Base-by-base conservation (phyloP, 2,797 vertebrate genomes). In the Paratrypauchen microcephalus region DNA sequence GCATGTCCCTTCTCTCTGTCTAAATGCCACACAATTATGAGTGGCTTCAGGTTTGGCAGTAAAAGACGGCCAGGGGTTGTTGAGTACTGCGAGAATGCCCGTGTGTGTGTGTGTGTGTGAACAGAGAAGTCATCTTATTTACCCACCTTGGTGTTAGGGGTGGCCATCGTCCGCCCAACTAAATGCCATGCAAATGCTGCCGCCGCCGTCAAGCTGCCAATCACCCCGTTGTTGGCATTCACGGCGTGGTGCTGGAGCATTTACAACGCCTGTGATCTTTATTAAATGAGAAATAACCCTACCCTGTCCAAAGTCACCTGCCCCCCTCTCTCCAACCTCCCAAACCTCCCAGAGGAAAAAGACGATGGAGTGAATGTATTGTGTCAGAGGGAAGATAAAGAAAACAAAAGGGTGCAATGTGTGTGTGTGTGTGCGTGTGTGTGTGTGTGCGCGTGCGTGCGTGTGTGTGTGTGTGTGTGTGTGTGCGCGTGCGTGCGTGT, bases 101-200 rank as follows among this genome's bases (percentile, higher is more conserved):
- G 80, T 30, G 76, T 65, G 71, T 73, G 79, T 74, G 79, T 50
- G 68, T 66, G 77, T 79, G 85, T 88, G 81, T 74, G 69, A 90
- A 92, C 91, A 92, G 90, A 83, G 74, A 82, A 91, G 86, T 91
- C 90, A 89, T 89, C 86, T 89, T 92, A 91, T 92, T 92, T 91
- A 92, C 90, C 90, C 90, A 89, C 85, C 87, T 88, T 89, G 87
- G 90, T 89, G 89, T 91, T 84, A 83, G 89, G 87, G 86, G 83
- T 87, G 89, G 86, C 82, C 84, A 79, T 84, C 79, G 71, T 79
- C 87, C 84, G 76, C 84, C 83, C 89, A 95, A 96, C 95, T 95
- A 98, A 97, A 97, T 97, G 96, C 96, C 96, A 97, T 97, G 96
- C 95, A 97, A 97, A 97, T 97, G 95, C 95, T 96, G 95, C 94